These are phyloP conservation scores for Xerus rutilus DNA, from an alignment of 2,797 vertebrate genomes.

Conservation along the genomic window DNA sequence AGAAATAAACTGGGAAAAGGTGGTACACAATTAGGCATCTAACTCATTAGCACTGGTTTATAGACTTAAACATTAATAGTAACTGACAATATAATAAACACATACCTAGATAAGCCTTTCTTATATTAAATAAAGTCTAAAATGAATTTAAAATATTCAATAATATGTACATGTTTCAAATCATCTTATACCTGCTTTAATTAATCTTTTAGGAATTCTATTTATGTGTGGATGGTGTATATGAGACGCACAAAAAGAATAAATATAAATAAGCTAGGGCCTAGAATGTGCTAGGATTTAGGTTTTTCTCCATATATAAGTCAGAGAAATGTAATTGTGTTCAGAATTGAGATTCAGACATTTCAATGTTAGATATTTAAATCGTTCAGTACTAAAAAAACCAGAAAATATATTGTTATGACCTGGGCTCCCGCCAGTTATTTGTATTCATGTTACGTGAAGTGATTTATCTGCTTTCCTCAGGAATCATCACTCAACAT, in stretches of 20 bases:
- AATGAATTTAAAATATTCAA: background rate
- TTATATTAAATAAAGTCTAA: background rate
- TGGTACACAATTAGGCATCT: background rate
- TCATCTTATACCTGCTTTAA: background rate
- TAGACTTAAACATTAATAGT: background rate
- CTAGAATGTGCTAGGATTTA: background rate
- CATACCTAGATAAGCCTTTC: background rate
- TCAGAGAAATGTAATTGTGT: background rate
- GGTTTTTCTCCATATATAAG: background rate
- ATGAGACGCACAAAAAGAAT: background rate
- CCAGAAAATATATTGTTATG: background rate
- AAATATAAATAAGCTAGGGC: background rate
- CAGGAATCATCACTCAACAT: constrained; percentile 49
- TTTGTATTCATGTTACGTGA: constrained; percentile 57
- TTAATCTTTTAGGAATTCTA: background rate
- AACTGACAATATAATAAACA: background rate
- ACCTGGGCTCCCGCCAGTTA: background rate
- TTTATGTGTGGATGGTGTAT: background rate
- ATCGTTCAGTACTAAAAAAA: background rate
- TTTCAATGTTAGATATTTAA: background rate
- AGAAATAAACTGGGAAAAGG: background rate
- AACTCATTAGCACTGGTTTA: background rate
- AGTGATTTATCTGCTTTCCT: constrained; percentile 55
- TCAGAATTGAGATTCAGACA: background rate
- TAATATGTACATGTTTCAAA: background rate